A percentile compares a stretch with the other conserved stretches of the same genome.
These are phyloP conservation scores for Cheilosia pagana DNA, from an alignment of 2,888 invertebrate species.

Conservation along the genomic window DNA sequence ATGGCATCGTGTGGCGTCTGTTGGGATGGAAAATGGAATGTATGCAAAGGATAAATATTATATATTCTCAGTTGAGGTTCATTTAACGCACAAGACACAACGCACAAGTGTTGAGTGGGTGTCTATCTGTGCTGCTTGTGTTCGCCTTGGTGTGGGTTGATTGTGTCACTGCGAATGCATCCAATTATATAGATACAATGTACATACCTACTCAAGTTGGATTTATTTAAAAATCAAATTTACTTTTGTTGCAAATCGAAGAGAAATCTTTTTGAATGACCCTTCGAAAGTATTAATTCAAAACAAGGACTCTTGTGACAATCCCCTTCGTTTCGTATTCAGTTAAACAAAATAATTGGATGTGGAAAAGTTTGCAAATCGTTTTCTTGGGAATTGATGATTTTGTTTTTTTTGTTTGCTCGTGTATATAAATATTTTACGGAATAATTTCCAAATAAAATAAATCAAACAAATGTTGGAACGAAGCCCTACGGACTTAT, in stretches of 20 bases:
- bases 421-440: not conserved
- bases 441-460: slow-evolving; percentile 12
- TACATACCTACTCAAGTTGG: no score
- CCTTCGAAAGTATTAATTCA: not conserved
- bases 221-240: not conserved
- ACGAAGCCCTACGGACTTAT: not conserved
- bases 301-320: not conserved
- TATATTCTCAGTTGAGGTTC: slow-evolving; percentile 2
- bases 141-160: not conserved
- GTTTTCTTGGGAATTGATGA: slow-evolving; percentile 2
- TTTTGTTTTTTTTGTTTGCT: not conserved
- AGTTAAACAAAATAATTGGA: slow-evolving; percentile 21
- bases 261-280: not conserved
- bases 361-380: slow-evolving; percentile 3
- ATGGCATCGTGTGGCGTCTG: slow-evolving; percentile 91
- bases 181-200: no score
- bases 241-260: not conserved
- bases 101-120: not conserved
- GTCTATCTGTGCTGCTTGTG: not conserved
- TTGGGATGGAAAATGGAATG: not conserved
- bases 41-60: slow-evolving; percentile 31
- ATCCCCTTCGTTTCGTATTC: not conserved
- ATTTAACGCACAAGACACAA: slow-evolving; percentile 17
- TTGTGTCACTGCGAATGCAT: no score
- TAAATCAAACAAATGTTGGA: not conserved